Conservation (phyloP, 2,797 vertebrate genomes). For the Ara ararauna region DNA sequence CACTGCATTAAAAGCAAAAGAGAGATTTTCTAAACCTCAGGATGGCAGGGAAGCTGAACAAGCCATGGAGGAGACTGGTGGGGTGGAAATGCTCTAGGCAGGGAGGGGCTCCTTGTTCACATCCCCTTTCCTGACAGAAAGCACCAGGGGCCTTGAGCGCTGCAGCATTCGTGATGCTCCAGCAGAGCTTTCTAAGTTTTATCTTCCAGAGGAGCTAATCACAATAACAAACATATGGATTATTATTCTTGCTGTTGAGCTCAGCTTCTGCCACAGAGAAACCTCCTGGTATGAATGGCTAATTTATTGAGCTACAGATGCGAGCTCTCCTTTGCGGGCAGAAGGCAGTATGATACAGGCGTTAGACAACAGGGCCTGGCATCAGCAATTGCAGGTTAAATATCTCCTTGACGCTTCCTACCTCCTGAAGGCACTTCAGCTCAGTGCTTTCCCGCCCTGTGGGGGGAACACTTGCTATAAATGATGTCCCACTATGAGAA, state of each 20-base stretch:
- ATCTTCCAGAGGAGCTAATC: constrained; percentile 26
- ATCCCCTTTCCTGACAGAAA: neutral
- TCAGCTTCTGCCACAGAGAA: constrained; percentile 38
- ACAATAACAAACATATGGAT: constrained; percentile 58
- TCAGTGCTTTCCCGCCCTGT: neutral
- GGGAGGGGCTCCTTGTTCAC: neutral
- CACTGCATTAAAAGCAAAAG: constrained; percentile 76
- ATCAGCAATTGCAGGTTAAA: neutral
- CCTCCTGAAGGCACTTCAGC: neutral
- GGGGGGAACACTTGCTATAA: neutral
- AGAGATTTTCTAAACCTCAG: constrained; percentile 69
- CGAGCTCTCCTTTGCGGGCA: neutral
- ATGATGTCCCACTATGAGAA: neutral
- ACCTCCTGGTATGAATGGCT: constrained; percentile 22
- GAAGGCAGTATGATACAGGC: neutral
- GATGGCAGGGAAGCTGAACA: constrained; percentile 28
- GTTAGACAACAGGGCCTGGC: neutral
- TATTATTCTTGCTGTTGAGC: constrained; percentile 41
- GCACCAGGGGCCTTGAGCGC: fast-evolving
- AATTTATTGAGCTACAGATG: constrained; percentile 45
- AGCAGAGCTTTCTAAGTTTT: constrained; percentile 2
- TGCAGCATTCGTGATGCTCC: neutral
- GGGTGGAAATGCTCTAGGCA: neutral
- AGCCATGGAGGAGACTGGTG: neutral
- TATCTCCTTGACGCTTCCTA: neutral